Percentiles rank a stretch among this genome's conserved stretches.
phyloP scores from a whole-genome alignment of 2,113 vertebrate species.

The Mus pahari region DNA sequence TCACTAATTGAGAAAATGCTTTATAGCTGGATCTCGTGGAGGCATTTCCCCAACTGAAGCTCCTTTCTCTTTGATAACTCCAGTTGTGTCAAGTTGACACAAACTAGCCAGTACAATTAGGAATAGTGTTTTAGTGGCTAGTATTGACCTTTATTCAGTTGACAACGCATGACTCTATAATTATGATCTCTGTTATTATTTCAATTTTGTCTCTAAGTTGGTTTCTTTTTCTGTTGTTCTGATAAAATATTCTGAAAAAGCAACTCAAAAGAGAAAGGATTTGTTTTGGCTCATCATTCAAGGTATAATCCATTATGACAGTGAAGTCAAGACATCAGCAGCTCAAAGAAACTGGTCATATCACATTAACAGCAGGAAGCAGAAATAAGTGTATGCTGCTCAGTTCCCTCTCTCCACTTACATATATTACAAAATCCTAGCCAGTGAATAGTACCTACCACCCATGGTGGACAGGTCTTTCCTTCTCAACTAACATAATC shows the following conservation, averaged over 20 bases:
- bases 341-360: neutral
- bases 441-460: neutral
- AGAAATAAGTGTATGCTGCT: neutral
- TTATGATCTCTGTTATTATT: neutral
- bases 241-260: neutral
- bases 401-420: neutral
- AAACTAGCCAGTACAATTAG: too few relatives aligned
- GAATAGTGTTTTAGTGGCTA: neutral
- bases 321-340: neutral
- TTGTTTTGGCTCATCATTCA: neutral
- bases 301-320: neutral
- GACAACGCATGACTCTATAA: neutral
- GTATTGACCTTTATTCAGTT: slow-evolving; percentile 4
- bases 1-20: too few relatives aligned
- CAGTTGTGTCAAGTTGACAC: too few relatives aligned
- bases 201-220: neutral
- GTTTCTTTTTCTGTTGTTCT: neutral
- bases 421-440: neutral
- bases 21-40: too few relatives aligned
- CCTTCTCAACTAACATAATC: neutral
- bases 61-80: too few relatives aligned
- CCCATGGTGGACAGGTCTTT: neutral
- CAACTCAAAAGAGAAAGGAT: neutral
- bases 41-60: too few relatives aligned
- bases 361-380: neutral